These are phyloP conservation scores for Cuniculus paca DNA, from an alignment of 2,797 vertebrate species.

Conservation along the genomic window DNA sequence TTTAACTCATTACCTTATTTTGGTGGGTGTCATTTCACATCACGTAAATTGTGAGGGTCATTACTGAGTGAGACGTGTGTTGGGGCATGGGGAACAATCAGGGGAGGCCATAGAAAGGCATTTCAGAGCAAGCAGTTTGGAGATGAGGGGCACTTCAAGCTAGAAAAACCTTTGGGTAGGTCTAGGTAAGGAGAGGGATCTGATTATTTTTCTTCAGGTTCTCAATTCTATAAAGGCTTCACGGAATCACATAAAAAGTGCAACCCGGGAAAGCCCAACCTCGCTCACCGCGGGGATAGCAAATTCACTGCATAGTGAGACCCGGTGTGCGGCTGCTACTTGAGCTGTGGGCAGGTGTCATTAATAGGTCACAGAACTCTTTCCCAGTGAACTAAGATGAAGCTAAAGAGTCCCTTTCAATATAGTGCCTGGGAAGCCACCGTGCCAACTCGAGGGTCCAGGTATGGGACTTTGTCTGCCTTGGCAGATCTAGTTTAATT, in stretches of 20 bases:
- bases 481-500: not conserved
- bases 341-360: not conserved
- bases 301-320: not conserved
- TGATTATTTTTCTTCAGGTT: not conserved
- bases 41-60: not conserved
- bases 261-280: not conserved
- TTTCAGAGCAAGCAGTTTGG: conserved; percentile 24
- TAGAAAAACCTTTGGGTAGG: not conserved
- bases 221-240: conserved; percentile 7
- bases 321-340: not conserved
- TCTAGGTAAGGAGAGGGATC: not conserved
- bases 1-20: not conserved
- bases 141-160: not conserved
- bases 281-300: not conserved
- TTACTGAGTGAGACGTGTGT: not conserved
- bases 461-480: not conserved
- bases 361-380: not conserved
- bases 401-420: not conserved
- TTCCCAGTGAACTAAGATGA: not conserved
- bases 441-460: rapidly evolving
- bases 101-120: not conserved
- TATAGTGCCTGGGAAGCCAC: not conserved
- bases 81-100: not conserved
- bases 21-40: not conserved
- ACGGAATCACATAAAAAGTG: not conserved